phyloP scores from a whole-genome alignment of 1,140 invertebrate species.

The Trypoxylus dichotomus region DNA sequence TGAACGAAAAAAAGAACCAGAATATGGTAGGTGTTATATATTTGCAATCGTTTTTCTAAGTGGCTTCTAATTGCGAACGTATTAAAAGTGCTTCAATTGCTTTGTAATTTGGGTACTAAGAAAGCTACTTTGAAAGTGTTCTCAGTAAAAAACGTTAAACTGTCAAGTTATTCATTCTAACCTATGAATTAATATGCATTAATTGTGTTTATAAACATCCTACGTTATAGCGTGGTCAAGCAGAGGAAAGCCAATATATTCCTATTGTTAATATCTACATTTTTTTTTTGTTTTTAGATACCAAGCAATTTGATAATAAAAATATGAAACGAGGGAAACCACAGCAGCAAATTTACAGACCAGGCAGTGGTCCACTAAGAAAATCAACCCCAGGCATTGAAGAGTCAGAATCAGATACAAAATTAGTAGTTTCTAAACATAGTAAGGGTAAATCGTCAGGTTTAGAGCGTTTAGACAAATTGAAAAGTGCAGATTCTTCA shows the following conservation, averaged over 20 bases:
- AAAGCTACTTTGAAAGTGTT: background rate
- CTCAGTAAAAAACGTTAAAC: background rate
- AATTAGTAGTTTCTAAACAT: conserved; percentile 40
- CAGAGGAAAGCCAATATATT: background rate
- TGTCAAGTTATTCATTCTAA: conserved; percentile 31
- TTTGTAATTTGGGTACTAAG: background rate
- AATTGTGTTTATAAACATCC: conserved; percentile 32
- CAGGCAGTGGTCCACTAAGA: conserved; percentile 63
- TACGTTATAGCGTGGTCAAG: background rate
- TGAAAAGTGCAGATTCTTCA: conserved; percentile 38
- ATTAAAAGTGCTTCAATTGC: background rate
- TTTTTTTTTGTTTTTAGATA: conserved; percentile 33
- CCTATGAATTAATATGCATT: conserved; percentile 8
- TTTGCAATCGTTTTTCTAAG: conserved; percentile 15
- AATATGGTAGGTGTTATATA: conserved; percentile 33
- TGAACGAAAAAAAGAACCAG: conserved; percentile 30
- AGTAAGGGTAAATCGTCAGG: conserved; percentile 26
- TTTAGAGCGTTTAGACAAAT: conserved; percentile 30
- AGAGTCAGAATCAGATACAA: conserved; percentile 55
- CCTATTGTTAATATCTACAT: background rate
- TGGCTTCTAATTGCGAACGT: background rate
- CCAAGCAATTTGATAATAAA: conserved; percentile 34
- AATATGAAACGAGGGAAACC: conserved; percentile 53
- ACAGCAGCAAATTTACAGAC: conserved; percentile 61
- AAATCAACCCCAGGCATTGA: conserved; percentile 57